Percentiles rank a stretch among this genome's conserved stretches.
These are phyloP conservation scores for Acanthosepion esculentum DNA, from an alignment of 2,888 invertebrate genomes.

Conservation along the genomic window DNA sequence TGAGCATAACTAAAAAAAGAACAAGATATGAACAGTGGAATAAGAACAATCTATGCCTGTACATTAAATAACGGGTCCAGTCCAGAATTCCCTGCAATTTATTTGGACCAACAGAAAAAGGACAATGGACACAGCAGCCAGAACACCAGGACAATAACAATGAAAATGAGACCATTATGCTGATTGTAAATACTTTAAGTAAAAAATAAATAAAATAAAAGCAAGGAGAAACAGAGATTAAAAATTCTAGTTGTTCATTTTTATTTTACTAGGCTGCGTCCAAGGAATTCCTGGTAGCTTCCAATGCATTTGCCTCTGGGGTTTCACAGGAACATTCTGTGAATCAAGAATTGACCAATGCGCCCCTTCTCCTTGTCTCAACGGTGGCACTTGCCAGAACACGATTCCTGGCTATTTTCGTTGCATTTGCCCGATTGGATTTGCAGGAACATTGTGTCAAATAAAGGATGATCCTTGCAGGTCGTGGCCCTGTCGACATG, in stretches of 20 bases:
- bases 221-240: no score
- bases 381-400: conserved; percentile 53
- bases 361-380: conserved; percentile 55
- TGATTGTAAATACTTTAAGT: no score
- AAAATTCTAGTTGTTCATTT: neutral
- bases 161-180: no score
- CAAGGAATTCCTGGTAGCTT: conserved; percentile 78
- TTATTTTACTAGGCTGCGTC: neutral
- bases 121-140: no score
- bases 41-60: no score
- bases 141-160: no score
- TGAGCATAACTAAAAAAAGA: no score
- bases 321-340: conserved; percentile 78
- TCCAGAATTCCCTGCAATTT: no score
- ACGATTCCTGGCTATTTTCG: conserved; percentile 43
- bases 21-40: no score
- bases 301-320: conserved; percentile 78
- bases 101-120: no score
- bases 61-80: no score
- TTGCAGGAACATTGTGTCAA: conserved; percentile 49
- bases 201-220: no score
- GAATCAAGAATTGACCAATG: conserved; percentile 54
- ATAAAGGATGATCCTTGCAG: conserved; percentile 53
- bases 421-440: conserved; percentile 51
- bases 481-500: conserved; percentile 54